Evolutionary conservation across 2,888 invertebrate species (phyloP).

Genomic region (Biston betularia): DNA sequence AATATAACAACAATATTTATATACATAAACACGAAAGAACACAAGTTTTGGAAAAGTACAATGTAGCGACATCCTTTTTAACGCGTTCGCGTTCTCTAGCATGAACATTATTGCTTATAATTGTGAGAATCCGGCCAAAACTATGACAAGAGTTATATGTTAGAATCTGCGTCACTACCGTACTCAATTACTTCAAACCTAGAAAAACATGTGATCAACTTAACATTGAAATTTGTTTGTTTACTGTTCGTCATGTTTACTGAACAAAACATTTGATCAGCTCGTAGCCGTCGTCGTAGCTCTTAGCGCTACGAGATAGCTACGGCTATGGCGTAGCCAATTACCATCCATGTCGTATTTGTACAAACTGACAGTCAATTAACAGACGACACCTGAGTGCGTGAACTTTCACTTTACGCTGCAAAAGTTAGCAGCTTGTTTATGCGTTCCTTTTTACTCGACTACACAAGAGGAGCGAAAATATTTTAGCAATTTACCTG

Average conservation of each 20-base stretch:
- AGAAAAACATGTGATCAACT: neutral
- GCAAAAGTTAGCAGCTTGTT: neutral
- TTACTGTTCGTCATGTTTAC: neutral
- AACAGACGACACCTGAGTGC: slow-evolving; percentile 25
- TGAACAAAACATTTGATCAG: slow-evolving; percentile 18
- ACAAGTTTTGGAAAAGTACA: no score
- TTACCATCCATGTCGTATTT: slow-evolving; percentile 25
- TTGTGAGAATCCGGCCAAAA: no score
- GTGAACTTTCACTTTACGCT: slow-evolving; percentile 9
- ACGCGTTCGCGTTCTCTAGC: no score
- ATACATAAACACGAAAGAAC: no score
- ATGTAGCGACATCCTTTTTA: no score
- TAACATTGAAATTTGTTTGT: neutral
- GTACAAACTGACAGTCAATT: slow-evolving; percentile 25
- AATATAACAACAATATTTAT: no score
- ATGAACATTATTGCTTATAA: no score
- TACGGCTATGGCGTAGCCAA: slow-evolving; percentile 33
- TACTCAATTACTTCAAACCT: neutral
- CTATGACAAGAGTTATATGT: no score
- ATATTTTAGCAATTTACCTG: no score
- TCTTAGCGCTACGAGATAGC: slow-evolving; percentile 19
- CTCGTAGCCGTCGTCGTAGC: slow-evolving; percentile 16
- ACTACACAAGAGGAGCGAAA: no score
- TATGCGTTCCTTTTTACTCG: no score
- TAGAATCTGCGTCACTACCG: no score